These are phyloP conservation scores for Turritopsis dohrnii DNA, from an alignment of 30 jellyfish, hydroid and myxozoan genomes.

Conservation along the genomic window DNA sequence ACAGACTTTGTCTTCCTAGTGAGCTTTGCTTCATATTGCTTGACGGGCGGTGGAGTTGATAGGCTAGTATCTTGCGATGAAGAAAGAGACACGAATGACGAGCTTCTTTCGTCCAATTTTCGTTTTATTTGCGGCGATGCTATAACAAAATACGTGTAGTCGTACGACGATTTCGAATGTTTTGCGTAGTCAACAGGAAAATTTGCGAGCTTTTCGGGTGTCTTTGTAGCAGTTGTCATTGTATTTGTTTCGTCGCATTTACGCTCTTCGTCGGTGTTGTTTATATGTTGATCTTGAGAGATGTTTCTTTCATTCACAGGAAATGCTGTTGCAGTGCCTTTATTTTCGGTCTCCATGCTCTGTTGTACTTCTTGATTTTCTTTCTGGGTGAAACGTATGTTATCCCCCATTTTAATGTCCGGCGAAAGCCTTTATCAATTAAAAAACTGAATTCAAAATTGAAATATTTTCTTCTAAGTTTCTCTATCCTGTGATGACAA, in stretches of 20 bases:
- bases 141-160: slow-evolving; percentile 14
- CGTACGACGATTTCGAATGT: background rate
- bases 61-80: background rate
- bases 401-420: background rate
- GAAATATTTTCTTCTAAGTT: background rate
- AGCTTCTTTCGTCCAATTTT: background rate
- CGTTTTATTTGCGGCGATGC: slow-evolving; percentile 8
- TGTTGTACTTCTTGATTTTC: background rate
- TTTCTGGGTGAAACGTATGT: background rate
- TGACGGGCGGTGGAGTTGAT: background rate
- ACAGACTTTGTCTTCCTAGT: background rate
- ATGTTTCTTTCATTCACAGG: background rate
- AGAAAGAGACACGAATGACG: background rate
- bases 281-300: background rate
- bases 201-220: background rate
- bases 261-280: background rate
- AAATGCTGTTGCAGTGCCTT: background rate
- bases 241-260: background rate
- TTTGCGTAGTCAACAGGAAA: background rate
- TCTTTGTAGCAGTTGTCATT: background rate
- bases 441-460: background rate
- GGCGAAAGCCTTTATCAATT: background rate
- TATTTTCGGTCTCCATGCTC: background rate
- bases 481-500: background rate
- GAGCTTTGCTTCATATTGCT: background rate